Percentiles rank a stretch among this genome's conserved stretches.
phyloP scores from a whole-genome alignment of 2,888 invertebrate genomes.

The Tetragonula carbonaria region DNA sequence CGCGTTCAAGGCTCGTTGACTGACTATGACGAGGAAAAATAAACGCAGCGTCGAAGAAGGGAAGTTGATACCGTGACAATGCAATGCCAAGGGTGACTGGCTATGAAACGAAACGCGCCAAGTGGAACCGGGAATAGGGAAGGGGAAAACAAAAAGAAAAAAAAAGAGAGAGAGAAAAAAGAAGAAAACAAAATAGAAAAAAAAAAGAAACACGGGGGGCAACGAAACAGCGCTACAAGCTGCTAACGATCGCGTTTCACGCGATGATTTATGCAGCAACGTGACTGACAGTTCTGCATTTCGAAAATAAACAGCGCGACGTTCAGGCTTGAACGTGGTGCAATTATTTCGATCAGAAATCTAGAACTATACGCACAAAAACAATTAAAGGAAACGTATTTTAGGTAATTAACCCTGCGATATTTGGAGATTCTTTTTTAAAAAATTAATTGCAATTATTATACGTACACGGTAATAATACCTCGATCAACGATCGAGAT shows the following conservation, averaged over 20 bases:
- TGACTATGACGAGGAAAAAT: constrained; percentile 6
- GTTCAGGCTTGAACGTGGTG: neutral
- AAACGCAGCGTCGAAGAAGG: neutral
- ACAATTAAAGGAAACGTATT: neutral
- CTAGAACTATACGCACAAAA: neutral
- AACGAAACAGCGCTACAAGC: neutral
- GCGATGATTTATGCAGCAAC: neutral
- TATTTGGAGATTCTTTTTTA: too few relatives aligned
- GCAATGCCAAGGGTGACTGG: constrained; percentile 38
- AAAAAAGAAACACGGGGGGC: neutral
- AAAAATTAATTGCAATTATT: too few relatives aligned
- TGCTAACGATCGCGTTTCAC: constrained; percentile 2
- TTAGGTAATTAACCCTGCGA: too few relatives aligned
- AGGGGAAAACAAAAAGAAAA: neutral
- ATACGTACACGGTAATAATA: too few relatives aligned
- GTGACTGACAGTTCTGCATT: neutral
- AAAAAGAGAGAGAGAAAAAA: neutral
- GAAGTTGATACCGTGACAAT: constrained; percentile 28
- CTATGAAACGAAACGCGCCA: constrained; percentile 23
- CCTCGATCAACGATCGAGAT: too few relatives aligned
- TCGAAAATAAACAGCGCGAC: neutral
- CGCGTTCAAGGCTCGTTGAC: neutral
- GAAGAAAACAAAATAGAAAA: neutral
- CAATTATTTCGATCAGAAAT: neutral
- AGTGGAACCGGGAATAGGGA: constrained; percentile 12